phyloP scores from a whole-genome alignment of 1,140 invertebrate genomes.

The Brachionus asplanchnoidis region DNA sequence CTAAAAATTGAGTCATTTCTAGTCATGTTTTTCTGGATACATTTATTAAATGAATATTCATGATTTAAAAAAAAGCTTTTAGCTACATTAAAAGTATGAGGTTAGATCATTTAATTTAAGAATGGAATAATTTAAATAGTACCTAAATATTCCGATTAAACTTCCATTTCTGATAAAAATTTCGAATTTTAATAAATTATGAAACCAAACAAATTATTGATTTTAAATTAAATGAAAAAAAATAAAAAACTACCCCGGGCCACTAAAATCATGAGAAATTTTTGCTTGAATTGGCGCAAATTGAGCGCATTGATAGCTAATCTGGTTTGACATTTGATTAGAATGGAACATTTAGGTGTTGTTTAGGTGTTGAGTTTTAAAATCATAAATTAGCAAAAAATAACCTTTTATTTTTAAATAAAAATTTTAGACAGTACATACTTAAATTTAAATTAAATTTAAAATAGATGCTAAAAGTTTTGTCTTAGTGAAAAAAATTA shows the following conservation, averaged over 20 bases:
- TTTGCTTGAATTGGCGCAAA: not conserved
- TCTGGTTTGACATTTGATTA: not conserved
- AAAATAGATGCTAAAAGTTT: not conserved
- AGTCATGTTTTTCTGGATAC: not conserved
- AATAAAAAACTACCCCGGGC: not conserved
- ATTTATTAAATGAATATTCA: not conserved
- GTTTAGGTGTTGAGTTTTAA: not conserved
- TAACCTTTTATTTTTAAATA: not conserved
- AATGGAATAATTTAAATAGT: not conserved
- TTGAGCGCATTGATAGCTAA: not conserved
- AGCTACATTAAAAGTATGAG: not conserved
- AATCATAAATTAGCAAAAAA: not conserved
- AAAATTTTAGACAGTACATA: not conserved
- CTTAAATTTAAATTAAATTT: not conserved
- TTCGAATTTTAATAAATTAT: not conserved
- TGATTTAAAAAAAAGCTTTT: not conserved
- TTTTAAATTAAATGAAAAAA: not conserved
- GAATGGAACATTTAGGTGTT: not conserved
- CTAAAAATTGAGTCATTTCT: not conserved
- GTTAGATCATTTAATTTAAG: not conserved
- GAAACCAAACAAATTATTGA: not conserved
- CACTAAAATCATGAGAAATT: not conserved
- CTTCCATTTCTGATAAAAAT: not conserved
- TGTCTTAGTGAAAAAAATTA: not conserved
- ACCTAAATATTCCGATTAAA: not conserved